A percentile compares a stretch with the other conserved stretches of the same genome.
phyloP scores from a whole-genome alignment of 2,888 invertebrate genomes.

The Macrosoma leucophasiata region DNA sequence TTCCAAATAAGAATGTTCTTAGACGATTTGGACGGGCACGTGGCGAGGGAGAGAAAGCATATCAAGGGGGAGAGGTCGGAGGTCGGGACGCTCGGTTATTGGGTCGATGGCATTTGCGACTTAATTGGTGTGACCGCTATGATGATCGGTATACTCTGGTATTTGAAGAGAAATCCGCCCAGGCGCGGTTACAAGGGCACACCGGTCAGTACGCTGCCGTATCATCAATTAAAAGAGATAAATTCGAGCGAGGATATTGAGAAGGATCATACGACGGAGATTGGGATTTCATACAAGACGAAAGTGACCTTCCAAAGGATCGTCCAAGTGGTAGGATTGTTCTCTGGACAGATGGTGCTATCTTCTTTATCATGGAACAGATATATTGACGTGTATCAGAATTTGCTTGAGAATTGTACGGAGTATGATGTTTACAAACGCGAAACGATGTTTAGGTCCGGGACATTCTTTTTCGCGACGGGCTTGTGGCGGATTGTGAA shows the following conservation, averaged over 20 bases:
- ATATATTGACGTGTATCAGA: conserved; percentile 87
- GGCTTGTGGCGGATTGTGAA: conserved; percentile 87
- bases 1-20: conserved; percentile 89
- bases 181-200: conserved; percentile 80
- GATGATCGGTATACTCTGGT: conserved; percentile 80
- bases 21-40: conserved; percentile 91
- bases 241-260: conserved; percentile 63
- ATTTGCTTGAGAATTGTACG: conserved; percentile 79
- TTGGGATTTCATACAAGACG: conserved; percentile 78
- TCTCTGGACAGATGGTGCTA: conserved; percentile 82
- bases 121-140: conserved; percentile 84
- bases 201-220: conserved; percentile 76
- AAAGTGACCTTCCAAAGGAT: conserved; percentile 81
- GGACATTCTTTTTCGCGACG: conserved; percentile 82
- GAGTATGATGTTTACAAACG: conserved; percentile 68
- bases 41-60: conserved; percentile 85
- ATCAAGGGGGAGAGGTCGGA: conserved; percentile 86
- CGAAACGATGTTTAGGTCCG: conserved; percentile 80
- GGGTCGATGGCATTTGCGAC: conserved; percentile 89
- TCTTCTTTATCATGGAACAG: conserved; percentile 90
- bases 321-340: conserved; percentile 78
- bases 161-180: conserved; percentile 83
- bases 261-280: conserved; percentile 56
- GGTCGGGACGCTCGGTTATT: conserved; percentile 87
- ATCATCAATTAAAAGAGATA: conserved; percentile 63